phyloP scores from a whole-genome alignment of 2,113 vertebrate genomes.

The Regulus satrapa region DNA sequence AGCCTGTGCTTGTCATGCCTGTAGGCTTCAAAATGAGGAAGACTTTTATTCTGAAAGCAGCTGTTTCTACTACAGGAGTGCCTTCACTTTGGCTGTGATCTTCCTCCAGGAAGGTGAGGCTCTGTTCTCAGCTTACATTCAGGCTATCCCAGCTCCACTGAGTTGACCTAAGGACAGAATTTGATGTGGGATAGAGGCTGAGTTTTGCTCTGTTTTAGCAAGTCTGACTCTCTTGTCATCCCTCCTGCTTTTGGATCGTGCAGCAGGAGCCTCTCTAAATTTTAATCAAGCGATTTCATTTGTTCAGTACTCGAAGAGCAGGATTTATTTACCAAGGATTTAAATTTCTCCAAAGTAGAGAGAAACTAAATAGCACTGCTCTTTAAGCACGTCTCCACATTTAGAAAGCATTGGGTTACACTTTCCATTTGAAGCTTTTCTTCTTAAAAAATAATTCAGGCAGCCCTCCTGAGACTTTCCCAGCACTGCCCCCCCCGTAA shows the following conservation, averaged over 20 bases:
- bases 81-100: background rate
- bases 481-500: conserved; percentile 47
- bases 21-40: background rate
- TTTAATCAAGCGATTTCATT: conserved; percentile 34
- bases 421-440: conserved; percentile 68
- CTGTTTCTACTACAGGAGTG: background rate
- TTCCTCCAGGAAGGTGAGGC: background rate
- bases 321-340: conserved; percentile 59
- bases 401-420: conserved; percentile 67
- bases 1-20: background rate
- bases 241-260: background rate
- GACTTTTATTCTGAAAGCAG: conserved; percentile 6
- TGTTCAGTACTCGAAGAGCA: conserved; percentile 51
- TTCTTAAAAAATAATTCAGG: conserved; percentile 60
- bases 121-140: background rate
- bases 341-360: conserved; percentile 56
- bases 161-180: background rate
- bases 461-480: conserved; percentile 39
- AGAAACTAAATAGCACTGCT: conserved; percentile 54
- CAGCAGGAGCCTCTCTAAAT: background rate
- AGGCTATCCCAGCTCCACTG: background rate
- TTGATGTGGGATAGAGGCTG: background rate
- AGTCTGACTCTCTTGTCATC: background rate
- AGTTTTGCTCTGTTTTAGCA: background rate
- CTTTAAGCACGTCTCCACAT: conserved; percentile 49